Base-by-base conservation (phyloP, 2,113 vertebrate species). In the Pungitius pungitius region DNA sequence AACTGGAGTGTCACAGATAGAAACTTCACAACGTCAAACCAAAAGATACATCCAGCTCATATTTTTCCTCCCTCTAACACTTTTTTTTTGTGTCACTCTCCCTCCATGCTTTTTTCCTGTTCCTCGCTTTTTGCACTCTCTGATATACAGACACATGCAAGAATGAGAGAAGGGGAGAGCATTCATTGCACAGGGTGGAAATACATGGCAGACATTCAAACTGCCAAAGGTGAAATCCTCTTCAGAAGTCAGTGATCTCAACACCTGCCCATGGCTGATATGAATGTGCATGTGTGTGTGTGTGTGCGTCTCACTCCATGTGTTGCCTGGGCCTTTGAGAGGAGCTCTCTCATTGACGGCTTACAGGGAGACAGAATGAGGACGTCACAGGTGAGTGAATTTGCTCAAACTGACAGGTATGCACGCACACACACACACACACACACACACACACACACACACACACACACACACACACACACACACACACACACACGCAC, bases 311-410 rank as follows among this genome's bases (percentile, higher is more conserved):
- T 42, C 56, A 57, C 54, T 62, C 45, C 59, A 49, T 52, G 55
- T 45, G 59, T 75, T 63, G 60, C 56, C 54, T 42, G 56, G 69
- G 69, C 79, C 74, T 87, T 65, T 83, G 83, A 86, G 86, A 89
- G 73, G 56, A 86, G 81, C 40, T 60, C 82, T 87, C 85, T 83
- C 73, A 65, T 75, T 88, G 89, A 91, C 35, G 85, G 75, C 73
- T 89, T 87, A 92, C 80, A 82, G 83, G 84, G 76, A 90, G 92
- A 93, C 92, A 92, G 90, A 93, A 93, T 92, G 90, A 91, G 92
- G 90, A 93, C 89, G 85, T 92, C 90, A 92, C 89, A 90, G 88
- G 90, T 91, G 90, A 90, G 81, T 85, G 90, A 88, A 80, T 90
- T 76, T 84, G 77, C 84, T 82, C 77, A 80, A 84, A 83, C 84